Evolutionary conservation across 2,888 invertebrate genomes (phyloP), one percentile per base, ranked within the genome.

Genomic region (Chrysopilus asiliformis): DNA sequence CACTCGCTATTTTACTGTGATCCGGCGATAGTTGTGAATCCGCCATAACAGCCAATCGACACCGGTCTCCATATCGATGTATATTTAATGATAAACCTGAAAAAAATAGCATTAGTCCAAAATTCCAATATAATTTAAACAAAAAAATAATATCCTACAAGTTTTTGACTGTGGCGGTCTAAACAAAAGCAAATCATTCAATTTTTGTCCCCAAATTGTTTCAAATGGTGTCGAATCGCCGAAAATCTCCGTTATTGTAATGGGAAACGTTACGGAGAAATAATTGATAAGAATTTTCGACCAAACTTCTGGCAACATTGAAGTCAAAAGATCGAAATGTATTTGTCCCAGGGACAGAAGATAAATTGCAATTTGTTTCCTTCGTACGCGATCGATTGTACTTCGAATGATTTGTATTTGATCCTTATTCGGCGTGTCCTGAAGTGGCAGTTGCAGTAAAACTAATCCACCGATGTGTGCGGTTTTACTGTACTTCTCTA

Each of bases 141-240:
- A 22, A 38, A 12, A 25, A 13, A 37, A 36, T 4, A 20, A 6
- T 17, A 27, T 31, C 49, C 47, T 45, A 55, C 61, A 59, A 9
- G 60, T 61, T 40, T 62, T 62, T 1, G 61, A 61, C 39, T 62
- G 62, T 3, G 60, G 60, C 4, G 62, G 63, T 7, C 60, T 43
- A 27, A 62, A 62, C 2, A 60, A 50, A 5, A 62, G 33, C 1
- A 62, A 54, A 50, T 62, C 60, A 18, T 56, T 48, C 1, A 61
- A 57, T 1, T 49, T 43, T 36, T 61, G 60, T 0, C 58, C 60
- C 60, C 61, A 62, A 4, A 53, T 36, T 1, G 59, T 52, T 30
- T 54, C 47, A 28, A 59, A 55, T 19, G 57, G 51, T 1, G 53
- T 47, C 2, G 51, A 53, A 9, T 48, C 49, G 4, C 59, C 59